phyloP scores from a whole-genome alignment of 2,113 vertebrate species.

The Spermophilus dauricus region DNA sequence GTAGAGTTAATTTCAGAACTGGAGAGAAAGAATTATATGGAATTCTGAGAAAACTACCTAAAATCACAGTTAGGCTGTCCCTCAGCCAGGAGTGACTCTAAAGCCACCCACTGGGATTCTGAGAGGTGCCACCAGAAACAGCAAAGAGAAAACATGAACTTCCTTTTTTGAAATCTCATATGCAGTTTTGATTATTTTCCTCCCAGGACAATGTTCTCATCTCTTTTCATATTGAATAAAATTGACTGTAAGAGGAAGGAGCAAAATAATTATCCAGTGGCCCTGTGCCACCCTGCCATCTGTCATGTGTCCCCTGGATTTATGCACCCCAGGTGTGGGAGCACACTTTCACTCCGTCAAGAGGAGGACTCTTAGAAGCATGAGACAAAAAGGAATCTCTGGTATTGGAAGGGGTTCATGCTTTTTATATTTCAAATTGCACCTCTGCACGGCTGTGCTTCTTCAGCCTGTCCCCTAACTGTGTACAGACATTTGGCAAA shows the following conservation, averaged over 20 bases:
- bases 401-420: neutral
- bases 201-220: neutral
- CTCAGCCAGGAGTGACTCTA: neutral
- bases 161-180: neutral
- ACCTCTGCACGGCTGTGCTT: neutral
- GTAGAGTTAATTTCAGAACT: neutral
- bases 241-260: rapidly evolving
- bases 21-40: neutral
- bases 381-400: neutral
- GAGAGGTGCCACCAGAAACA: neutral
- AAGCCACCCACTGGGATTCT: neutral
- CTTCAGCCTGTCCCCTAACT: neutral
- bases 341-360: neutral
- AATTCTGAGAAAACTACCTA: neutral
- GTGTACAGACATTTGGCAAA: neutral
- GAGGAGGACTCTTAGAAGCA: neutral
- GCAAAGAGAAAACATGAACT: neutral
- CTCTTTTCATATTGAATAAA: neutral
- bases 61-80: neutral
- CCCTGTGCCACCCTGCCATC: neutral
- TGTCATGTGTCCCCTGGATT: neutral
- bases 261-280: neutral
- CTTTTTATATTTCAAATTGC: neutral
- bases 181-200: neutral
- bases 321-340: rapidly evolving